Conservation (phyloP, 2,113 vertebrate species). For the Cheilinus undulatus region DNA sequence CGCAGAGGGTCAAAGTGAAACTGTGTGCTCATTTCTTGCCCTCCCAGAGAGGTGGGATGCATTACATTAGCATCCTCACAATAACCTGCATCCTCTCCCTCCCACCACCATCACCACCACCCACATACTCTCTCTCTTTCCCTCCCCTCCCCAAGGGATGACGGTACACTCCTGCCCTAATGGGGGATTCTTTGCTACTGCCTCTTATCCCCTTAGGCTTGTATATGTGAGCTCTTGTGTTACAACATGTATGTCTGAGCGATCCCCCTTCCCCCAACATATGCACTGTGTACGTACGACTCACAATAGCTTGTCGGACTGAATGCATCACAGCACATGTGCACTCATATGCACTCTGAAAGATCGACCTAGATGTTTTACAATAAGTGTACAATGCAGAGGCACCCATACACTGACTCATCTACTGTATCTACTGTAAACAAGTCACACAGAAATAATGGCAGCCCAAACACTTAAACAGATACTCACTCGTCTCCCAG, state of each 20-base stretch:
- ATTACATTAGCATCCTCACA: constrained; percentile 57
- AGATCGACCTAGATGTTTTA: constrained; percentile 77
- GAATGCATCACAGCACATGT: constrained; percentile 68
- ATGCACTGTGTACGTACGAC: constrained; percentile 59
- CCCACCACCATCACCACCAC: constrained; percentile 44
- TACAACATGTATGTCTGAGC: constrained; percentile 36
- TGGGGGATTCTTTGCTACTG: constrained; percentile 71
- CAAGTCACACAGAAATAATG: constrained; percentile 46
- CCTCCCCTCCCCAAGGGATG: constrained; percentile 44
- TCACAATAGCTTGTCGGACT: constrained; percentile 62
- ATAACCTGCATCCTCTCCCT: constrained; percentile 61
- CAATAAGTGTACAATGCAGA: constrained; percentile 52
- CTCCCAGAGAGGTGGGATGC: constrained; percentile 34
- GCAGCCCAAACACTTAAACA: constrained; percentile 33
- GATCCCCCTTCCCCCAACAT: constrained; percentile 56
- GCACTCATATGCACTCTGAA: constrained; percentile 68
- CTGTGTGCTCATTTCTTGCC: constrained; percentile 19
- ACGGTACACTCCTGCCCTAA: constrained; percentile 66
- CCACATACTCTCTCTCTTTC: constrained; percentile 48
- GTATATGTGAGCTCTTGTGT: constrained; percentile 23
- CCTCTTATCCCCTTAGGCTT: constrained; percentile 66
- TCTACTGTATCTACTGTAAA: constrained; percentile 49
- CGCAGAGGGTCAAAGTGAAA: constrained; percentile 39
- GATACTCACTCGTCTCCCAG: constrained; percentile 4
- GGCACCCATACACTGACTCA: constrained; percentile 58